phyloP scores from a whole-genome alignment of 2,113 vertebrate species.

The Pygathrix nemaeus region DNA sequence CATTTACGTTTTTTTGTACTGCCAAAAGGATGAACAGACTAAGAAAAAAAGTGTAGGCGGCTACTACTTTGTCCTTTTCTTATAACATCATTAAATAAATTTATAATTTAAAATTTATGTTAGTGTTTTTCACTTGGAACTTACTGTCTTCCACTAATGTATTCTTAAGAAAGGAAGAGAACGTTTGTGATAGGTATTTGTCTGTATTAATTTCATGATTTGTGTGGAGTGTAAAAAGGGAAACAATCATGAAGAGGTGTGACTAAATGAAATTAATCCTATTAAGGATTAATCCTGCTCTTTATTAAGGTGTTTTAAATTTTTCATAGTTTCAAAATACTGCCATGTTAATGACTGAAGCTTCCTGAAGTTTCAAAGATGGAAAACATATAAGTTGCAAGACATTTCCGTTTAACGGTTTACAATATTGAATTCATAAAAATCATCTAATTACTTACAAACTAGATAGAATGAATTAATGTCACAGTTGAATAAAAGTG shows the following conservation, averaged over 20 bases:
- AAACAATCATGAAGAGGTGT: conserved; percentile 83
- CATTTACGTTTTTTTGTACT: background rate
- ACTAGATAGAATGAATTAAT: conserved; percentile 21
- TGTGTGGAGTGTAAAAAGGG: conserved; percentile 80
- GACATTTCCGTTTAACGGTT: background rate
- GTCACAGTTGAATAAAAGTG: conserved; percentile 60
- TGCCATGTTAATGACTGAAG: background rate
- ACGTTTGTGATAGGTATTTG: background rate
- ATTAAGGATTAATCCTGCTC: conserved; percentile 60
- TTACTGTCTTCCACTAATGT: background rate
- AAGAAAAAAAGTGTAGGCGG: background rate
- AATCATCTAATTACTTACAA: conserved; percentile 62
- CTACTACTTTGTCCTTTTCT: background rate
- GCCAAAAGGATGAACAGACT: background rate
- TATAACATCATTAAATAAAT: background rate
- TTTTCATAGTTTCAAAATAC: conserved; percentile 34
- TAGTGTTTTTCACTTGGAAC: background rate
- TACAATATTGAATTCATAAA: background rate
- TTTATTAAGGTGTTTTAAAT: background rate
- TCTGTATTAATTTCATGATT: conserved; percentile 82
- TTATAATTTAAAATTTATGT: background rate
- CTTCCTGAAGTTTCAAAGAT: conserved; percentile 34
- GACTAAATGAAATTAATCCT: conserved; percentile 83
- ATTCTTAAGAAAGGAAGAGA: background rate
- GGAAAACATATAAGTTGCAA: conserved; percentile 10